Conservation (phyloP, 2,888 invertebrate genomes). For the Parnassius orleans region DNA sequence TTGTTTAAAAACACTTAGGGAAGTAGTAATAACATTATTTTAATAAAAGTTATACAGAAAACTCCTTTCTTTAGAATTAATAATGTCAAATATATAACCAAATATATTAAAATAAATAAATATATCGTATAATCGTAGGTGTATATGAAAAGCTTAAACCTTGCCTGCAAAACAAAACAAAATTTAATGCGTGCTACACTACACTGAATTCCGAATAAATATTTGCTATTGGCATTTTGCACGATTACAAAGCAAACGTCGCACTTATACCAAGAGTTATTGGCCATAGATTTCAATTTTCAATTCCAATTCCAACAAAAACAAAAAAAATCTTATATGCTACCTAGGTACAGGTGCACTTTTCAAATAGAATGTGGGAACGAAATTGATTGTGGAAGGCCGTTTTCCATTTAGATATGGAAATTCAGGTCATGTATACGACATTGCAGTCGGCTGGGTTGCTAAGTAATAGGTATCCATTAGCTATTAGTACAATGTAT, state of each 20-base stretch:
- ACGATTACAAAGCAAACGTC: constrained; percentile 25
- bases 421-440: constrained; percentile 66
- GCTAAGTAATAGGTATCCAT: constrained; percentile 51
- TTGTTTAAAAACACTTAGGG: too few relatives aligned
- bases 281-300: constrained; percentile 51
- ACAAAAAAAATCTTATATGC: constrained; percentile 53
- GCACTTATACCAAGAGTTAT: constrained; percentile 29
- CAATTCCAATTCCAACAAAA: constrained; percentile 52
- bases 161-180: not conserved
- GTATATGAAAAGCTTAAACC: too few relatives aligned
- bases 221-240: constrained; percentile 27
- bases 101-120: too few relatives aligned
- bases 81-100: too few relatives aligned
- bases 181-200: not conserved
- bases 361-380: constrained; percentile 71
- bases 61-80: too few relatives aligned
- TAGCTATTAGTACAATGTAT: constrained; percentile 27
- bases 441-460: constrained; percentile 49
- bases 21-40: too few relatives aligned
- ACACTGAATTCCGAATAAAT: constrained; percentile 14
- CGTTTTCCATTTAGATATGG: constrained; percentile 79
- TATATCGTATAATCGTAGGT: too few relatives aligned
- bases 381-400: constrained; percentile 74
- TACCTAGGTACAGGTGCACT: constrained; percentile 68
- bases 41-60: too few relatives aligned